Percentiles rank a stretch among this genome's conserved stretches.
Conservation (phyloP, 2,888 invertebrate species). For the Eupelmus urozonus region DNA sequence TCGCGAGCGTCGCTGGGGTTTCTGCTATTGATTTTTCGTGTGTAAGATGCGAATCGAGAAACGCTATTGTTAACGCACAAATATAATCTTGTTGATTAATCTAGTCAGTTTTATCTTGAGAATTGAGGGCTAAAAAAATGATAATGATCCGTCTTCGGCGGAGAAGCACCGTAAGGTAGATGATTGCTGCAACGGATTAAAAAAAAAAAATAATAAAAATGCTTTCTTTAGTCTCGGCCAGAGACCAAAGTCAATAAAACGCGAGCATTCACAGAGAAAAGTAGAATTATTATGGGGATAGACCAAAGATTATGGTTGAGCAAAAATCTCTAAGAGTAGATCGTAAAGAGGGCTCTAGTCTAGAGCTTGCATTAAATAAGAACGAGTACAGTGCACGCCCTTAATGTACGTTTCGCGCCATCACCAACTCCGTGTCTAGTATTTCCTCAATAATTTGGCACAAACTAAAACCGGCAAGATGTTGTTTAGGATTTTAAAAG, state of each 20-base stretch:
- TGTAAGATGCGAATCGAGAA: too few species aligned
- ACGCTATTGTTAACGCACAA: conserved; percentile 9
- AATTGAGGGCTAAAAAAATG: too few species aligned
- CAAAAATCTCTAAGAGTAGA: conserved; percentile 41
- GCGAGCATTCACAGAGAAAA: conserved; percentile 69
- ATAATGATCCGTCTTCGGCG: not conserved
- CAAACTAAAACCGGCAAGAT: too few species aligned
- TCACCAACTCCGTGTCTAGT: too few species aligned
- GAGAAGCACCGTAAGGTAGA: conserved; percentile 60
- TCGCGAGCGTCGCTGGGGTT: too few species aligned
- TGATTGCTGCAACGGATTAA: conserved; percentile 55
- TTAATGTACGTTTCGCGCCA: too few species aligned
- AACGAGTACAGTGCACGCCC: too few species aligned
- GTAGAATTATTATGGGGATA: conserved; percentile 64
- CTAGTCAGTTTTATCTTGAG: conserved; percentile 15
- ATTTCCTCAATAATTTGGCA: too few species aligned
- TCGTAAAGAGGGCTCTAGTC: too few species aligned
- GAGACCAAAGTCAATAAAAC: conserved; percentile 73
- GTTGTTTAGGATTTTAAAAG: too few species aligned
- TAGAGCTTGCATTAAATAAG: too few species aligned
- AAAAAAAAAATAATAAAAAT: conserved; percentile 64
- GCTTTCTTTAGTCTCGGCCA: conserved; percentile 74
- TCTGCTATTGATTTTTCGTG: too few species aligned
- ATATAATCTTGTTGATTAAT: not conserved
- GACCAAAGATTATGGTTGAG: conserved; percentile 59